These are phyloP conservation scores for Poecilia picta DNA, from an alignment of 2,797 vertebrate species.

Conservation along the genomic window DNA sequence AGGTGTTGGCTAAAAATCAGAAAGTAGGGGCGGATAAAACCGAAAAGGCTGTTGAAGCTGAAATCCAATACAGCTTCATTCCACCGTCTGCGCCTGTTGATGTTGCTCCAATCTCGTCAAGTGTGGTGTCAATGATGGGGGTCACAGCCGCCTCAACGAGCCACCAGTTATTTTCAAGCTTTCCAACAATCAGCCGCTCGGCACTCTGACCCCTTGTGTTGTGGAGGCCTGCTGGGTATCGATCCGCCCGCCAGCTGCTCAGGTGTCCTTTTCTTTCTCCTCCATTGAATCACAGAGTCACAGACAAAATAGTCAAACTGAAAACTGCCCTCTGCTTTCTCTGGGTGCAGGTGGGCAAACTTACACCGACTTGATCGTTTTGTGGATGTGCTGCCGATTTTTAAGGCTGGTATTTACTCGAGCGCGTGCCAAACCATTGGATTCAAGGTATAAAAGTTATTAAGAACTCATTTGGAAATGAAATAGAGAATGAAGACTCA, in stretches of 20 bases:
- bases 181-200: conserved; percentile 55
- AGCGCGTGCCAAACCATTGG: background rate
- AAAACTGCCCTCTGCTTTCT: conserved; percentile 54
- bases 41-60: conserved; percentile 32
- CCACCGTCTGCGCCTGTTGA: conserved; percentile 30
- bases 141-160: conserved; percentile 40
- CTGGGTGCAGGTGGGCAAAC: conserved; percentile 39
- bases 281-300: conserved; percentile 30
- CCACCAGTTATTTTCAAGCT: conserved; percentile 54
- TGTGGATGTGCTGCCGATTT: conserved; percentile 22
- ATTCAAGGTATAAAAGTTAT: too few relatives aligned
- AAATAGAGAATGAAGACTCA: background rate
- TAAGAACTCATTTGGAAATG: too few relatives aligned
- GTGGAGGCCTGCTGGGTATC: conserved; percentile 50
- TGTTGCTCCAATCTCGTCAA: conserved; percentile 47
- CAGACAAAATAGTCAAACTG: conserved; percentile 28
- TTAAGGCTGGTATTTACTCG: background rate
- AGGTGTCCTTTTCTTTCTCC: conserved; percentile 57
- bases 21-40: conserved; percentile 35
- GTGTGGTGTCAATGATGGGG: conserved; percentile 52
- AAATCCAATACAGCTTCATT: conserved; percentile 50
- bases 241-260: conserved; percentile 54
- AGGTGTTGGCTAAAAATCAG: conserved; percentile 24
- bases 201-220: conserved; percentile 50
- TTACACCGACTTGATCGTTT: conserved; percentile 15